A percentile compares a stretch with the other conserved stretches of the same genome.
Conservation (phyloP, 2,113 vertebrate species). For the Hoplias malabaricus region DNA sequence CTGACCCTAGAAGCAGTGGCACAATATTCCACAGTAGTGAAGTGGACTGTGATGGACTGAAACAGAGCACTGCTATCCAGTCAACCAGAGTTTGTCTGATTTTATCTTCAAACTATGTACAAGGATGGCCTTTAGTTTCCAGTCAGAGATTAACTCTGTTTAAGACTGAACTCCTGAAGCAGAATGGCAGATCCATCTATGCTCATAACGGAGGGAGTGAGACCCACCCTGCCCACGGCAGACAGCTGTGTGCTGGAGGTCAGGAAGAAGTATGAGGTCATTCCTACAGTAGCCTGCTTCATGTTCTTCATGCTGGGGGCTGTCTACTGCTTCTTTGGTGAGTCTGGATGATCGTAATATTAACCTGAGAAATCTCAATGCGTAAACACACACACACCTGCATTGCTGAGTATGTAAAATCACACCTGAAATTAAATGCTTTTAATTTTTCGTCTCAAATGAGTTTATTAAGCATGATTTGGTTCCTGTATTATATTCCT, state of each 20-base stretch:
- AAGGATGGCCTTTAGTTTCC: background rate
- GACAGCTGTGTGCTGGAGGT: slow-evolving; percentile 73
- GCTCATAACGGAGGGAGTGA: slow-evolving; percentile 67
- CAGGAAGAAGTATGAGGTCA: slow-evolving; percentile 72
- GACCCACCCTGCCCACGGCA: slow-evolving; percentile 47
- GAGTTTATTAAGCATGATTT: too few relatives aligned
- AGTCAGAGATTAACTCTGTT: slow-evolving; percentile 14
- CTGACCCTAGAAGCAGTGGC: background rate
- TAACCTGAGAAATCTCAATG: background rate
- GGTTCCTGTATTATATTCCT: too few relatives aligned
- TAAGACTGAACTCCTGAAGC: slow-evolving; percentile 29
- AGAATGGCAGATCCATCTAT: slow-evolving; percentile 68
- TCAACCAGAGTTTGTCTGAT: background rate
- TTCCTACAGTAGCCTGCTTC: slow-evolving; percentile 78
- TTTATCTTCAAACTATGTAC: background rate
- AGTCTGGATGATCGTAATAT: slow-evolving; percentile 46
- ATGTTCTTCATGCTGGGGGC: slow-evolving; percentile 81
- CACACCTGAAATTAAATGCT: too few relatives aligned
- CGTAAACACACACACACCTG: background rate
- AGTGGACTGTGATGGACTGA: background rate
- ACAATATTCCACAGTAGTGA: background rate
- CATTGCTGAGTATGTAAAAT: background rate
- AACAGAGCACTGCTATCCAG: background rate
- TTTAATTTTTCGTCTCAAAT: too few relatives aligned
- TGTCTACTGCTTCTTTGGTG: slow-evolving; percentile 87